These are phyloP conservation scores for Xestia rhomboidea DNA, from an alignment of 2,888 invertebrate species.

Conservation along the genomic window DNA sequence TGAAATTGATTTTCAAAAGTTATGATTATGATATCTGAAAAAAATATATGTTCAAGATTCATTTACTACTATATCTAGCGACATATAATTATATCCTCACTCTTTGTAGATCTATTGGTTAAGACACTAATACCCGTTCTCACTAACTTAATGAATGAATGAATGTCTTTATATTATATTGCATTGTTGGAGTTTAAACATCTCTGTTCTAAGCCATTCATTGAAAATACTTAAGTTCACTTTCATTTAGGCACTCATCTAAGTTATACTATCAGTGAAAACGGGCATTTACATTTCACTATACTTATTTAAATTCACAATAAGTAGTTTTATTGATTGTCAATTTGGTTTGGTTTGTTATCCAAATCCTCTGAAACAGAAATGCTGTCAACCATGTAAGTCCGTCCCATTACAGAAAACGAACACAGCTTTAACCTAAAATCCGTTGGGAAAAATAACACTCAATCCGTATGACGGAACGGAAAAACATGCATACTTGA, in stretches of 20 bases:
- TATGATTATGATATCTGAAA: background rate
- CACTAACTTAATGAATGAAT: background rate
- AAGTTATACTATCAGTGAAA: background rate
- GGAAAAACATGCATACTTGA: slow-evolving; percentile 39
- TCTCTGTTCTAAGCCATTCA: background rate
- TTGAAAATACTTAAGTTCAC: background rate
- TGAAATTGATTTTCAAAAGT: slow-evolving; percentile 1
- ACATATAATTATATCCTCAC: background rate
- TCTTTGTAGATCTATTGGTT: background rate
- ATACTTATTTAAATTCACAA: background rate
- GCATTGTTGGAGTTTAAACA: background rate
- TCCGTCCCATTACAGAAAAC: background rate
- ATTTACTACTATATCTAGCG: no score
- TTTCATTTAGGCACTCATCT: background rate
- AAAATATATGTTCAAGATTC: background rate
- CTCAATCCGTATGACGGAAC: slow-evolving; percentile 23
- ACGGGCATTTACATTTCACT: background rate
- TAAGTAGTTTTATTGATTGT: background rate
- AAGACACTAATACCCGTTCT: background rate
- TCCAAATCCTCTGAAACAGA: background rate
- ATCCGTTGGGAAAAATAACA: slow-evolving; percentile 28
- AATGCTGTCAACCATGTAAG: background rate
- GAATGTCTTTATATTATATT: background rate
- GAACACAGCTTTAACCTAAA: background rate
- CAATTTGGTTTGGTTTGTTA: background rate